Evolutionary conservation across 2,888 invertebrate species (phyloP).

Genomic region (Megaustenia siamemsis): DNA sequence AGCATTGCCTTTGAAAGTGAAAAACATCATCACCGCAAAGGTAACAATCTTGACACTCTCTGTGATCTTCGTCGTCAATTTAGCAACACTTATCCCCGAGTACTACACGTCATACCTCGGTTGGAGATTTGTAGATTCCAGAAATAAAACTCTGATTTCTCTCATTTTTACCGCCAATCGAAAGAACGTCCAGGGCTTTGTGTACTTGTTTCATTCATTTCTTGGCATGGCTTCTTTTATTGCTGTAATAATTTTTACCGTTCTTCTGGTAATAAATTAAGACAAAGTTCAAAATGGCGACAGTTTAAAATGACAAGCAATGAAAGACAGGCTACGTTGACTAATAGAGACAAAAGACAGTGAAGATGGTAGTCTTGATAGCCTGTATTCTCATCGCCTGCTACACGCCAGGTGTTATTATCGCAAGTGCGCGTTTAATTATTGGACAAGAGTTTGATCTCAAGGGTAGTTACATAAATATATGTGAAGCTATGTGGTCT

Average conservation of each 20-base stretch:
- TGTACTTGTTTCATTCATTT: background rate
- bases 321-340: background rate
- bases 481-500: background rate
- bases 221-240: background rate
- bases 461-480: background rate
- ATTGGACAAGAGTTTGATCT: slow-evolving; percentile 10
- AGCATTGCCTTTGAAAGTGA: slow-evolving; percentile 18
- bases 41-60: background rate
- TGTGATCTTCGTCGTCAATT: background rate
- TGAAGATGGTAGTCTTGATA: background rate
- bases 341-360: background rate
- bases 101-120: slow-evolving; percentile 12
- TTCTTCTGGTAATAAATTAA: background rate
- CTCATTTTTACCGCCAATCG: background rate
- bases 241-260: slow-evolving; percentile 6
- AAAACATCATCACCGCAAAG: background rate
- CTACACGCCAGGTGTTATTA: background rate
- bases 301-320: background rate
- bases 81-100: slow-evolving; percentile 11
- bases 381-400: background rate
- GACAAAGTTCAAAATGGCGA: slow-evolving; percentile 11
- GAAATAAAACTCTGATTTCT: slow-evolving; percentile 3
- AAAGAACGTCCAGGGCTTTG: background rate
- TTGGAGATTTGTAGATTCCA: background rate
- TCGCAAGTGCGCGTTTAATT: background rate